Evolutionary conservation across 1,140 invertebrate genomes (phyloP).

Genomic region (Dinothrombium tinctorium): DNA sequence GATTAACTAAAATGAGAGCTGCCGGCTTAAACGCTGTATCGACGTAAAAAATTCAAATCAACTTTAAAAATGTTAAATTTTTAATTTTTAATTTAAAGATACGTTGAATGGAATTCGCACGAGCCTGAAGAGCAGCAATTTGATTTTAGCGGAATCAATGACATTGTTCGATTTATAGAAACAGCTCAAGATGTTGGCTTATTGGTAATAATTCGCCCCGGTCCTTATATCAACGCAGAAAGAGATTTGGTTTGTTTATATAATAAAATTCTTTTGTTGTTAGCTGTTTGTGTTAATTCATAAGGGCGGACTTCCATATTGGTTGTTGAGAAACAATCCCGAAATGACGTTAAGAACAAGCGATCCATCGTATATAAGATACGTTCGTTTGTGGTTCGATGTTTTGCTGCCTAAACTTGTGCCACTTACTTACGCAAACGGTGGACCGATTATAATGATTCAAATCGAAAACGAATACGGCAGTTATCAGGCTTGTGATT

Average conservation of each 20-base stretch:
- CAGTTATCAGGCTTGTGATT: conserved; percentile 15
- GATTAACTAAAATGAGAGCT: conserved; percentile 24
- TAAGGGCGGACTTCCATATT: conserved; percentile 22
- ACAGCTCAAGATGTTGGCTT: conserved; percentile 23
- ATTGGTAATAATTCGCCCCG: conserved; percentile 24
- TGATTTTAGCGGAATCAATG: conserved; percentile 6
- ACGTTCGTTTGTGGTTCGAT: conserved; percentile 20
- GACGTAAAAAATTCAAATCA: neutral
- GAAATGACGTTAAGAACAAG: conserved; percentile 14
- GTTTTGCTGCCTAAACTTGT: conserved; percentile 20
- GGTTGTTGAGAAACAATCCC: conserved; percentile 17
- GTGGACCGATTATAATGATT: conserved; percentile 24
- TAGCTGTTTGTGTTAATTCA: no score
- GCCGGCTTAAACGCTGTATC: conserved; percentile 27
- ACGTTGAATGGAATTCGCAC: conserved; percentile 8
- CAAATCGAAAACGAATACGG: conserved; percentile 18
- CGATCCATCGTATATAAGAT: conserved; percentile 17
- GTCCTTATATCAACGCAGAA: conserved; percentile 29
- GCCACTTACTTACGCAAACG: conserved; percentile 21
- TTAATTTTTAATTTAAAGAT: conserved; percentile 8
- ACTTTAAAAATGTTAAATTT: no score
- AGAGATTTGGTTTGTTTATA: conserved; percentile 13
- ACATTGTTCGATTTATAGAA: conserved; percentile 23
- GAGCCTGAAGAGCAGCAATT: conserved; percentile 2
- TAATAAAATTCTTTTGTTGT: no score